Conservation (phyloP, 1,140 invertebrate genomes). For the Cardiocondyla obscurior region DNA sequence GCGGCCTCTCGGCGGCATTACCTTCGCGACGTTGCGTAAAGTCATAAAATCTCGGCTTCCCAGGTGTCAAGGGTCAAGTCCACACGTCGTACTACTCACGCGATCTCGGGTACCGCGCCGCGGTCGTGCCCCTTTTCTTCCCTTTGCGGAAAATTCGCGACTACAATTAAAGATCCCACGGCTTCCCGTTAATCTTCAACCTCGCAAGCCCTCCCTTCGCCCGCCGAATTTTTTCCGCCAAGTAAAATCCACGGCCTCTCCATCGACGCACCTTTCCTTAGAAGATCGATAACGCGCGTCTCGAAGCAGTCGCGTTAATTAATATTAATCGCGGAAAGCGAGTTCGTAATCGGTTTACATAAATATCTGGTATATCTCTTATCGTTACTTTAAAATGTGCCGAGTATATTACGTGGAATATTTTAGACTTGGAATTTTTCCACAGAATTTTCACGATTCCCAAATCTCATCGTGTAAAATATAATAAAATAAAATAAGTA, state of each 20-base stretch:
- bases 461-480: neutral
- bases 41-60: slow-evolving; percentile 33
- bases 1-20: neutral
- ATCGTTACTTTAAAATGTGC: neutral
- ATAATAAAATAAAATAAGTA: neutral
- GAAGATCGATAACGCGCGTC: neutral
- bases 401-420: neutral
- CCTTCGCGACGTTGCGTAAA: neutral
- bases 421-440: neutral
- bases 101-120: neutral
- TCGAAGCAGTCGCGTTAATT: neutral
- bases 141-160: neutral
- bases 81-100: neutral
- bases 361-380: neutral
- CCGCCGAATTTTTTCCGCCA: neutral
- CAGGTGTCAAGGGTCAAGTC: slow-evolving; percentile 17
- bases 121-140: neutral
- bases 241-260: neutral
- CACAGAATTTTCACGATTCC: neutral
- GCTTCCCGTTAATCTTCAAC: neutral
- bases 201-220: neutral
- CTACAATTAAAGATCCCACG: neutral
- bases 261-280: neutral
- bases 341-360: neutral
- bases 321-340: slow-evolving; percentile 10